phyloP scores from a whole-genome alignment of 2,113 vertebrate species.

The Kobus ellipsiprymnus region DNA sequence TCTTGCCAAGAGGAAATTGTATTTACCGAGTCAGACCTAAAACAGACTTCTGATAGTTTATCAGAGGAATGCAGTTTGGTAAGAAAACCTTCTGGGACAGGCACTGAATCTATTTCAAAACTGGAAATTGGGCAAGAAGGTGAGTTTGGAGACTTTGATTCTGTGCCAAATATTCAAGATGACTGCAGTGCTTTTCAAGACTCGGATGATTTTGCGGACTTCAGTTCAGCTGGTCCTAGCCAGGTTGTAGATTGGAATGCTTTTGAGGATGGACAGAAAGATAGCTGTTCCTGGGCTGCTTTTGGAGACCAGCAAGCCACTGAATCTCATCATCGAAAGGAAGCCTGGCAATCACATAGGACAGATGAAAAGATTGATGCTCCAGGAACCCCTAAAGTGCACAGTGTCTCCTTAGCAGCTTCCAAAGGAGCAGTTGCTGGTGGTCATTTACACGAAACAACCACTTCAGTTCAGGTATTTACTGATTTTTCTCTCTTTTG shows the following conservation, averaged over 20 bases:
- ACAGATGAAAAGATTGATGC: conserved; percentile 66
- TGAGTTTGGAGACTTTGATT: conserved; percentile 80
- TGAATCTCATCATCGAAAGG: conserved; percentile 78
- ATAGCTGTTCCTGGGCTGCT: conserved; percentile 84
- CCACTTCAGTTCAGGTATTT: conserved; percentile 84
- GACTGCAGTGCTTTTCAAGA: conserved; percentile 81
- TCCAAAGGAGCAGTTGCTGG: conserved; percentile 68
- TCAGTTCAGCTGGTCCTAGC: conserved; percentile 87
- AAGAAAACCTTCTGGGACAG: conserved; percentile 58
- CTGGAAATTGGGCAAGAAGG: conserved; percentile 73
- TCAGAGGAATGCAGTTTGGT: conserved; percentile 62
- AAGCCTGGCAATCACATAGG: conserved; percentile 79
- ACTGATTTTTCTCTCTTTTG: conserved; percentile 25
- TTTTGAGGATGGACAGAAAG: conserved; percentile 84
- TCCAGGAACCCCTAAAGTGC: conserved; percentile 66
- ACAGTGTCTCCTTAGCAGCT: conserved; percentile 67
- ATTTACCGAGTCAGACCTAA: conserved; percentile 71
- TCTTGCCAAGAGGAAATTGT: conserved; percentile 74
- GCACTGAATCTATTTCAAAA: conserved; percentile 66
- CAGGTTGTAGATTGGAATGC: conserved; percentile 84
- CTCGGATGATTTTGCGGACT: conserved; percentile 95
- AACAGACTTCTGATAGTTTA: conserved; percentile 61
- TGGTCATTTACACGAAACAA: conserved; percentile 75
- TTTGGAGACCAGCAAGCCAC: conserved; percentile 81
- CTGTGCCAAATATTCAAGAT: conserved; percentile 78